These are phyloP conservation scores for Carapus acus DNA, from an alignment of 2,797 vertebrate species.

Conservation along the genomic window DNA sequence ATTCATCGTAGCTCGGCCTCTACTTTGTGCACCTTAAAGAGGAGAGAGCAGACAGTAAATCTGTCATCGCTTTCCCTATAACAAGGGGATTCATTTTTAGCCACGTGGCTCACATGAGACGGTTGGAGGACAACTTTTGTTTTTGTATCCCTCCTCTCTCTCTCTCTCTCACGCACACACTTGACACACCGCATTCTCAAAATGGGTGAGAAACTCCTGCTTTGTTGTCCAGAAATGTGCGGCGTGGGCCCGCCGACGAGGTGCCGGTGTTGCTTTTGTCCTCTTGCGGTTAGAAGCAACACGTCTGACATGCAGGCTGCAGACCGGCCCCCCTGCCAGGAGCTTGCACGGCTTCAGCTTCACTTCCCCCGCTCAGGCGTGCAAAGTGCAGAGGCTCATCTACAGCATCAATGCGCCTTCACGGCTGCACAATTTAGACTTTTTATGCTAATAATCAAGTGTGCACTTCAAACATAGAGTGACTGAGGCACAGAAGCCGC, in stretches of 20 bases:
- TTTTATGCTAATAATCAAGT: background rate
- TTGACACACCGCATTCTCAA: background rate
- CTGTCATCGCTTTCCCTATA: conserved; percentile 6
- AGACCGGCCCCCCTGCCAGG: too few relatives aligned
- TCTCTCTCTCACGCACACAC: background rate
- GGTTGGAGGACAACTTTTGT: conserved; percentile 1
- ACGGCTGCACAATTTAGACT: background rate
- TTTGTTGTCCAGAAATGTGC: too few relatives aligned
- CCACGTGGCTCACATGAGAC: conserved; percentile 19
- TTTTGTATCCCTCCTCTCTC: background rate
- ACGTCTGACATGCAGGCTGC: too few relatives aligned
- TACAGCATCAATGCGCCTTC: background rate
- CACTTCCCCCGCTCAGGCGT: conserved; percentile 54
- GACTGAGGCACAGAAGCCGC: too few relatives aligned
- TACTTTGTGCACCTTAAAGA: conserved; percentile 18
- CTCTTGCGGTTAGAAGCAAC: background rate
- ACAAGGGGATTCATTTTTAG: conserved; percentile 7
- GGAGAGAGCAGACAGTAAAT: conserved; percentile 16
- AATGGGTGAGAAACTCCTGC: too few relatives aligned
- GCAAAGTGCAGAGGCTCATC: conserved; percentile 3
- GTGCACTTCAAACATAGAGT: background rate
- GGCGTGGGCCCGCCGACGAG: background rate
- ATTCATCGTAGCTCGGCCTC: too few relatives aligned
- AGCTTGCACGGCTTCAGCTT: conserved; percentile 23
- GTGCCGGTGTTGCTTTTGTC: too few relatives aligned